These are phyloP conservation scores for Dinocampus coccinellae DNA, from an alignment of 2,888 invertebrate species.

Conservation along the genomic window DNA sequence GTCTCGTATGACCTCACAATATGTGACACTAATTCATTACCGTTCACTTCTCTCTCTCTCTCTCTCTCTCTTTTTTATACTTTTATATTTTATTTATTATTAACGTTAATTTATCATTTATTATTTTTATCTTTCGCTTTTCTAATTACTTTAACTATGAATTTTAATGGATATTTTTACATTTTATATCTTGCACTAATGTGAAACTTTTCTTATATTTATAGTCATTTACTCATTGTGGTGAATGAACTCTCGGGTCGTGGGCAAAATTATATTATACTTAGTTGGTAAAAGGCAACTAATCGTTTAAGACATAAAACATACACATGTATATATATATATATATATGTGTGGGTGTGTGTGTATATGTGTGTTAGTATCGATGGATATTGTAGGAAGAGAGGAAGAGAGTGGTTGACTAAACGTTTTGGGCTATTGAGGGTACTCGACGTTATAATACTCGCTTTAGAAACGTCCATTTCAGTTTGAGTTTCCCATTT, in stretches of 20 bases:
- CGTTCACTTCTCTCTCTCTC: slow-evolving; percentile 2
- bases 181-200: not conserved
- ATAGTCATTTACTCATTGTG: slow-evolving; percentile 1
- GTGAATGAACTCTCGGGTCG: slow-evolving; percentile 1
- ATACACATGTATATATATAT: slow-evolving; percentile 45
- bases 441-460: slow-evolving; percentile 19
- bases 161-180: too few species aligned
- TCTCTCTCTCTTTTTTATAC: not conserved
- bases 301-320: slow-evolving; percentile 55
- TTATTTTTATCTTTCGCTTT: too few species aligned
- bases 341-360: not conserved
- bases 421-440: slow-evolving; percentile 39
- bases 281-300: slow-evolving; percentile 32
- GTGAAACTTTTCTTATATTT: not conserved
- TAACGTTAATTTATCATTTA: too few species aligned
- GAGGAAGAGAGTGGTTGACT: slow-evolving; percentile 31
- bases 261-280: slow-evolving; percentile 9
- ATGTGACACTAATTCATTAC: not conserved
- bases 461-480: slow-evolving; percentile 22
- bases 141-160: too few species aligned
- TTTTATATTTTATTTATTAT: too few species aligned
- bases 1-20: slow-evolving; percentile 12
- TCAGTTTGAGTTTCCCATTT: slow-evolving; percentile 1
- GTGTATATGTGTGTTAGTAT: too few species aligned
- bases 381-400: not conserved